Evolutionary conservation across 2,888 invertebrate genomes (phyloP), one percentile per base, ranked within the genome.

Genomic region (Stenodera caucasica): DNA sequence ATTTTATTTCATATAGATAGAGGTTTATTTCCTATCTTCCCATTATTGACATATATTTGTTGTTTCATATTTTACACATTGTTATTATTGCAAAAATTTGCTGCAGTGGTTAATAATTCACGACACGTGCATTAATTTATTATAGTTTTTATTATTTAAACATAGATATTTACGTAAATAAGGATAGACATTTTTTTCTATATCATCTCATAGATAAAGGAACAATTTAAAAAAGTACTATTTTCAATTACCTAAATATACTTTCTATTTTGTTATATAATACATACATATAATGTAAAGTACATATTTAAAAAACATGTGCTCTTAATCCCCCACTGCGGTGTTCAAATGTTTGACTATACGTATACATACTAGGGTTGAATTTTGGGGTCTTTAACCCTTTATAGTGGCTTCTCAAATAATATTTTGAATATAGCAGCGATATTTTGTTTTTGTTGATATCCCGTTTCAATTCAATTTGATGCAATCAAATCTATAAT

Each of bases 301-400:
- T 30, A 15, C 21, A 18, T 45, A 45, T 53, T 53, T 33, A n/a
- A 32, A 33, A 23, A 23, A 18, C 35, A 33, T 54, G 18, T 55
- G 37, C 14, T 49, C 26, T 30, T 49, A 55, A 56, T 55, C 60
- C 60, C 56, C 60, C 53, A 53, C 60, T 49, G 60, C 49, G 56
- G 21, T 58, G 53, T 32, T 52, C 52, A 52, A 53, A 53, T 26
- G 49, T 55, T n/a, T 30, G 33, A 11, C 12, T 45, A 45, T 45
- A 18, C 11, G 21, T 29, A 60, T 54, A 54, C 53, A 56, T 61
- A n/a, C n/a, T 35, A 57, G 57, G 57, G 53, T 29, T 49, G 40
- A 55, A 29, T 60, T 50, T 29, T 53, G 33, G 49, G 60, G 60
- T 60, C 60, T 37, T 60, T 60, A 56, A 60, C 60, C 60, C 59